A percentile compares a stretch with the other conserved stretches of the same genome.
These are phyloP conservation scores for Centropristis striata DNA, from an alignment of 2,113 vertebrate genomes.

Conservation along the genomic window DNA sequence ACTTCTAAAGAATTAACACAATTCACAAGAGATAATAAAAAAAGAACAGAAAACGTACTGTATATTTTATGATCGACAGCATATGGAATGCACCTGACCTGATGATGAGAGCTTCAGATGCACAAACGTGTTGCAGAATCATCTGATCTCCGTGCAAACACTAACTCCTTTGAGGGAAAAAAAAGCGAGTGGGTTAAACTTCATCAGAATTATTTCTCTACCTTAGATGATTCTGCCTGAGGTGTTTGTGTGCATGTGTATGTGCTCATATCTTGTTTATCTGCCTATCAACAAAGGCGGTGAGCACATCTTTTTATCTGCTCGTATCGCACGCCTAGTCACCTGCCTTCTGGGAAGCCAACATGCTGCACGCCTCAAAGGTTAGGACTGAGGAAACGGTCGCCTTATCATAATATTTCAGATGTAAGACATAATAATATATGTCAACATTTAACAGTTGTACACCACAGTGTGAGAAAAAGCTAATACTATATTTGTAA, in stretches of 20 bases:
- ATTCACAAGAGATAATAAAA: background rate
- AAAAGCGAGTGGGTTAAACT: conserved; percentile 32
- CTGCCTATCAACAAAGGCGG: conserved; percentile 37
- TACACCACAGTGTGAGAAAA: background rate
- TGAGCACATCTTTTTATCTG: conserved; percentile 33
- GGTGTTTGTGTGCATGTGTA: background rate
- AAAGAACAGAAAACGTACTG: background rate
- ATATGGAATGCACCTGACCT: conserved; percentile 20
- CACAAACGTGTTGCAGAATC: conserved; percentile 9
- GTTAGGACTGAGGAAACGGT: background rate
- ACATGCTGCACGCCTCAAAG: conserved; percentile 21
- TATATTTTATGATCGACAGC: conserved; percentile 16
- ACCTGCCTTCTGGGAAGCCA: conserved; percentile 30
- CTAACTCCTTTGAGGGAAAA: background rate
- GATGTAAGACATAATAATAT: conserved; percentile 4
- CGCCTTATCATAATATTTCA: conserved; percentile 31
- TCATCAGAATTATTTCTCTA: conserved; percentile 23
- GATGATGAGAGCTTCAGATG: conserved; percentile 21
- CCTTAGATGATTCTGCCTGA: conserved; percentile 10
- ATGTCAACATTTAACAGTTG: conserved; percentile 4
- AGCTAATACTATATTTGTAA: background rate
- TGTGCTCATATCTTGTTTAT: conserved; percentile 39
- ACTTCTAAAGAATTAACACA: background rate
- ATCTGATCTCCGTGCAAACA: conserved; percentile 22
- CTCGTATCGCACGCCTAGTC: conserved; percentile 14